These are phyloP conservation scores for Crotalus tigris DNA, from an alignment of 2,113 vertebrate genomes.

Conservation along the genomic window DNA sequence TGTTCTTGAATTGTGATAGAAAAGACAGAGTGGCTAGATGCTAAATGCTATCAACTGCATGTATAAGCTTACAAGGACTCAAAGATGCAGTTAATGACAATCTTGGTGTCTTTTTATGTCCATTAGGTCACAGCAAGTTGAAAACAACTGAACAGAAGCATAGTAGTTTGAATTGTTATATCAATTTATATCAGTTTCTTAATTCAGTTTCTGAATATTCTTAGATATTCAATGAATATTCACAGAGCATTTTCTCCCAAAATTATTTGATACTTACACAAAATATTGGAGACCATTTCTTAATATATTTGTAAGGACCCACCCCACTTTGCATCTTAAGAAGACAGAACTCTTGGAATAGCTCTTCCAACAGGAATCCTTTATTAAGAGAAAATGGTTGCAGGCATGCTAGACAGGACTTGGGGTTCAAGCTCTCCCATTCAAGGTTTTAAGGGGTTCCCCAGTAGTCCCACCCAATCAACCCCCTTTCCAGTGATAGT, in stretches of 20 bases:
- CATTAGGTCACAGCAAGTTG: neutral
- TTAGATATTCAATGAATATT: neutral
- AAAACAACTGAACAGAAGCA: neutral
- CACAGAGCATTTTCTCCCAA: neutral
- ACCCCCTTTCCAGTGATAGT: too few relatives aligned
- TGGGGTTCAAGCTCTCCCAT: too few relatives aligned
- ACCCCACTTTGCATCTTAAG: too few relatives aligned
- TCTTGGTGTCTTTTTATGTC: neutral
- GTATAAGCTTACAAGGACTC: neutral
- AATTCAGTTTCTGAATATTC: neutral
- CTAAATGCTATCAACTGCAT: neutral
- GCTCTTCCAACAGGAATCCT: too few relatives aligned
- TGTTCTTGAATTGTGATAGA: neutral
- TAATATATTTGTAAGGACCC: too few relatives aligned
- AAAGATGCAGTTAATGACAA: neutral
- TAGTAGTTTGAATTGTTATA: neutral
- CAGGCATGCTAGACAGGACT: too few relatives aligned
- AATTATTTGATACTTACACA: neutral
- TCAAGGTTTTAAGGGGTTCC: too few relatives aligned
- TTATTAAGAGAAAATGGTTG: too few relatives aligned
- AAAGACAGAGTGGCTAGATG: neutral
- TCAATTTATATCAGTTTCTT: neutral
- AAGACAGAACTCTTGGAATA: too few relatives aligned
- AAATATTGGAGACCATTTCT: neutral
- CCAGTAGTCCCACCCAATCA: too few relatives aligned